phyloP scores from a whole-genome alignment of 2,888 invertebrate genomes.

The Platycnemis pennipes region DNA sequence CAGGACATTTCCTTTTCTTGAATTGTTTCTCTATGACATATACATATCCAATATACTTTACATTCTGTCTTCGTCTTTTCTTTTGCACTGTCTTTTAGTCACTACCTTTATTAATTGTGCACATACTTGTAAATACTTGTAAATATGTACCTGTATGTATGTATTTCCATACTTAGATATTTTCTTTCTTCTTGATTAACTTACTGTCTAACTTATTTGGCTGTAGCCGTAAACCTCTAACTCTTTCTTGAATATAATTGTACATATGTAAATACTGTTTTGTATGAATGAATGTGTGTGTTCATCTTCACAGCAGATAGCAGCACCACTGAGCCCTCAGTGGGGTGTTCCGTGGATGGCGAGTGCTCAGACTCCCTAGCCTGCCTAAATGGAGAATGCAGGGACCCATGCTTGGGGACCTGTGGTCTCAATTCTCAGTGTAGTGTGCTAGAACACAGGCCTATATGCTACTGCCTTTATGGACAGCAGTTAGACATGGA shows the following conservation, averaged over 20 bases:
- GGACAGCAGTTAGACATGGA: slow-evolving; percentile 73
- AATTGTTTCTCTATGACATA: slow-evolving; percentile 58
- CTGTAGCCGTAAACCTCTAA: slow-evolving; percentile 45
- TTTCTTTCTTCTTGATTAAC: slow-evolving; percentile 46
- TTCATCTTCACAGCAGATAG: slow-evolving; percentile 78
- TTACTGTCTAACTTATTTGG: slow-evolving; percentile 51
- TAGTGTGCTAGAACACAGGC: slow-evolving; percentile 90
- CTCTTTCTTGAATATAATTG: slow-evolving; percentile 27
- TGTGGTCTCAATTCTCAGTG: slow-evolving; percentile 86
- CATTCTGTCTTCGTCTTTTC: slow-evolving; percentile 53
- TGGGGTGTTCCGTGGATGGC: slow-evolving; percentile 90
- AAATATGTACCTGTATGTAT: slow-evolving; percentile 60
- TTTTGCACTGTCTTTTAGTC: slow-evolving; percentile 64
- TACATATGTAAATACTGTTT: slow-evolving; percentile 70
- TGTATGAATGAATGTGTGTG: slow-evolving; percentile 69
- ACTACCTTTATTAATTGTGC: slow-evolving; percentile 62
- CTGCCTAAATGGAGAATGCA: slow-evolving; percentile 90
- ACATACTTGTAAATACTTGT: slow-evolving; percentile 65
- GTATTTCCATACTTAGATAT: slow-evolving; percentile 38
- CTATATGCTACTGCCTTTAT: slow-evolving; percentile 86
- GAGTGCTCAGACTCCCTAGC: slow-evolving; percentile 92
- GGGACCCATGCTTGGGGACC: slow-evolving; percentile 86
- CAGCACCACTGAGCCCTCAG: slow-evolving; percentile 78
- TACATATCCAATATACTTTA: slow-evolving; percentile 61
- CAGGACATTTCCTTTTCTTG: slow-evolving; percentile 64